Evolutionary conservation across 1,140 invertebrate species (phyloP).

Genomic region (Elysia chlorotica): DNA sequence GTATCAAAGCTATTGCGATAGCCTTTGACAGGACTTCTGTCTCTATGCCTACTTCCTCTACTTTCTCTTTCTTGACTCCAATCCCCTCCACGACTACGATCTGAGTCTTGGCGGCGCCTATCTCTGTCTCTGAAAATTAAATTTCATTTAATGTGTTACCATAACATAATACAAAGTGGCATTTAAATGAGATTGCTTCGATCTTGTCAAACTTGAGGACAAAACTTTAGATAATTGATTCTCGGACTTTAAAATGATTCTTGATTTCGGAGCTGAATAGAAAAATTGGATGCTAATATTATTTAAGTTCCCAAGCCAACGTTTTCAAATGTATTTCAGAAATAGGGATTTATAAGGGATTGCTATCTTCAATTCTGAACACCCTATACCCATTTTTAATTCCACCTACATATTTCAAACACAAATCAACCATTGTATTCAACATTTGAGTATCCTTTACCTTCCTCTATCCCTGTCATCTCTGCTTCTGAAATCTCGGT

Average conservation of each 20-base stretch:
- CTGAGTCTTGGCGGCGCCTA: slow-evolving; percentile 3
- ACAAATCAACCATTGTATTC: neutral
- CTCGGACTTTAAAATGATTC: no score
- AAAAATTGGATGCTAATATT: neutral
- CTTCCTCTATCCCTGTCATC: slow-evolving; percentile 13
- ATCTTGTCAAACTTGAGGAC: neutral
- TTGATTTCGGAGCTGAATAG: no score
- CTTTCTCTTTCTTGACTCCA: slow-evolving; percentile 10
- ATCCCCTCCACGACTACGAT: slow-evolving; percentile 1
- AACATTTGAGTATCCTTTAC: neutral
- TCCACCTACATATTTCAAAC: neutral
- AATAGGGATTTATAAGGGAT: no score
- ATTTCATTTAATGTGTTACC: neutral
- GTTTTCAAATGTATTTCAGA: neutral
- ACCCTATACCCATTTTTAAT: neutral
- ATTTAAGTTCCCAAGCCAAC: neutral
- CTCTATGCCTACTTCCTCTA: neutral
- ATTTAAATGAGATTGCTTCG: neutral
- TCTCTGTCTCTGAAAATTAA: slow-evolving; percentile 16
- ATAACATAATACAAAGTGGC: neutral
- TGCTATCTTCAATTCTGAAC: no score
- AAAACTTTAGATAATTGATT: no score
- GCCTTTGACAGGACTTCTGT: no score
- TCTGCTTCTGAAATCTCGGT: slow-evolving; percentile 8
- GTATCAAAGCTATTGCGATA: no score